Evolutionary conservation across 2,797 vertebrate species (phyloP).

Genomic region (Euthynnus affinis): DNA sequence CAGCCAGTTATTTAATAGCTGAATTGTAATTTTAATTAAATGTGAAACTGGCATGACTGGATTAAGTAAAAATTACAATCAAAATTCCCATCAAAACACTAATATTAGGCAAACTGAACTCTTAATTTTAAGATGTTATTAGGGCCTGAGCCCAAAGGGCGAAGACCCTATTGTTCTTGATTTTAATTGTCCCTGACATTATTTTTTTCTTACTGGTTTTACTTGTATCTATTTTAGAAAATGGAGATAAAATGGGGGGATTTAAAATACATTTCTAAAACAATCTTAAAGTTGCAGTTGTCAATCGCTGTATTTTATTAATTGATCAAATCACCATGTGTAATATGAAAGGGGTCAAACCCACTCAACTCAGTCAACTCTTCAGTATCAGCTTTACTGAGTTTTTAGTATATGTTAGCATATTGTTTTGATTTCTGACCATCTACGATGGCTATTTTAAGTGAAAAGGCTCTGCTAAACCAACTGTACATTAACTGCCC

Average conservation of each 20-base stretch:
- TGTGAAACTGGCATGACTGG: background rate
- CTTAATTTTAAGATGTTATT: background rate
- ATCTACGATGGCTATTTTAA: too few species aligned
- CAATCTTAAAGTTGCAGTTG: background rate
- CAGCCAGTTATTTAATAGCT: conserved; percentile 37
- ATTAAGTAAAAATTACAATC: conserved; percentile 3
- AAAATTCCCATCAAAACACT: background rate
- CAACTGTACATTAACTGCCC: too few species aligned
- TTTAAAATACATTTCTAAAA: background rate
- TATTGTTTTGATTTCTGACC: background rate
- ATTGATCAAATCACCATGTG: background rate
- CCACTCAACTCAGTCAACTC: too few species aligned
- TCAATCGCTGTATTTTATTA: too few species aligned
- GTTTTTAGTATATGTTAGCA: background rate
- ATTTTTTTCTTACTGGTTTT: background rate
- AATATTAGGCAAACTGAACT: background rate
- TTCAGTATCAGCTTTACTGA: background rate
- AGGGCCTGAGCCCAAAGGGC: too few species aligned
- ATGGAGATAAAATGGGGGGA: background rate
- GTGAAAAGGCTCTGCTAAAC: too few species aligned
- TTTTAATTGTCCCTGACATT: background rate
- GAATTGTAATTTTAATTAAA: conserved; percentile 22
- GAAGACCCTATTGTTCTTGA: too few species aligned
- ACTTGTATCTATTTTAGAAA: background rate
- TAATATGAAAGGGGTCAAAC: background rate